These are phyloP conservation scores for Bursaphelenchus okinawaensis DNA, from an alignment of 2,888 invertebrate species.

Conservation along the genomic window DNA sequence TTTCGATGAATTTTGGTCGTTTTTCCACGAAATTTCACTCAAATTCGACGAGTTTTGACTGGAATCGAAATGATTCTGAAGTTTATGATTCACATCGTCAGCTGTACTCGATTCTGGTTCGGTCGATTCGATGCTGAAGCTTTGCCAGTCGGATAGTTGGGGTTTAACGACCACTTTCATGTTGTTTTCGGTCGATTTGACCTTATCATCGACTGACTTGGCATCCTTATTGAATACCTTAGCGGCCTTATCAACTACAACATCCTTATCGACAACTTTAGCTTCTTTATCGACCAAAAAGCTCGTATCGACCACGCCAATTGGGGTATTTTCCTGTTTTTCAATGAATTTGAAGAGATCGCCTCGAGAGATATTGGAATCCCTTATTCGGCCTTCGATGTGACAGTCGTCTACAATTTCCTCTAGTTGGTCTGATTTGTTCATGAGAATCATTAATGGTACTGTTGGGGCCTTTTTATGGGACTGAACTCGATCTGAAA, in stretches of 20 bases:
- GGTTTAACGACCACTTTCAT: too few relatives aligned
- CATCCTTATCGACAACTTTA: too few relatives aligned
- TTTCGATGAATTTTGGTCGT: background rate
- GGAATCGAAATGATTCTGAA: too few relatives aligned
- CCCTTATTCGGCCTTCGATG: background rate
- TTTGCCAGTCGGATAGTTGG: too few relatives aligned
- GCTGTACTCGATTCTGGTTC: too few relatives aligned
- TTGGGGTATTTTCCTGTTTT: background rate
- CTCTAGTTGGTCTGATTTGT: constrained; percentile 48
- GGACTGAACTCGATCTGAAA: constrained; percentile 45
- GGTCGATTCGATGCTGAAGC: too few relatives aligned
- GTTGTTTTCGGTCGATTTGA: too few relatives aligned
- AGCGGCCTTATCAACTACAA: too few relatives aligned
- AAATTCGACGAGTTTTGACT: background rate
- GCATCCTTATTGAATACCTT: too few relatives aligned
- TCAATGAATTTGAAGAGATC: background rate
- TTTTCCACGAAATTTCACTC: background rate
- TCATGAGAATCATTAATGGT: constrained; percentile 49
- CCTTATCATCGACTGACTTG: too few relatives aligned
- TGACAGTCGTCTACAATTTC: constrained; percentile 20
- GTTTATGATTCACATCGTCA: too few relatives aligned
- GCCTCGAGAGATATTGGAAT: background rate
- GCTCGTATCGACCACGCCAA: background rate
- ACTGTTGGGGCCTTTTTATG: constrained; percentile 38
- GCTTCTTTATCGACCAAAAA: too few relatives aligned